These are phyloP conservation scores for Stictocephala bisonia DNA, from an alignment of 2,888 invertebrate species.

Conservation along the genomic window DNA sequence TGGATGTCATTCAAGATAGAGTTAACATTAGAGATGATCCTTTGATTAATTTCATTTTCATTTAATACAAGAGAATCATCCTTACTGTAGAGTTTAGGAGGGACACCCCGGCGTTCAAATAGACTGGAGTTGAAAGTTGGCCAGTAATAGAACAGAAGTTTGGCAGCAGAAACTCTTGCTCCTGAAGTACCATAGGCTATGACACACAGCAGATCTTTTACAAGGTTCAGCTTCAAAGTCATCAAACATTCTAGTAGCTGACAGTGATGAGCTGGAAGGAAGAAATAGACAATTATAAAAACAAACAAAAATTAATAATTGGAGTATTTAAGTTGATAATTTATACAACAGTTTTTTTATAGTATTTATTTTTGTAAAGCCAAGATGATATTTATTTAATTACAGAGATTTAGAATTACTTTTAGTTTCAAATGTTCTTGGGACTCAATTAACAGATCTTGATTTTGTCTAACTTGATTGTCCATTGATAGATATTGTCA, in stretches of 20 bases:
- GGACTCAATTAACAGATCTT: too few species aligned
- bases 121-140: constrained; percentile 96
- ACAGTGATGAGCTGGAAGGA: constrained; percentile 87
- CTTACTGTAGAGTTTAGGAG: constrained; percentile 88
- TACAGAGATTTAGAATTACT: too few species aligned
- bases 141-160: constrained; percentile 98
- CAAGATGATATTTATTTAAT: too few species aligned
- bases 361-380: not conserved
- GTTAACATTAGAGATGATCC: too few species aligned
- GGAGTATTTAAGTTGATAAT: not conserved
- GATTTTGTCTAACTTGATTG: too few species aligned
- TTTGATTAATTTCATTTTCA: too few species aligned
- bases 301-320: too few species aligned
- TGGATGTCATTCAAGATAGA: too few species aligned
- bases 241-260: constrained; percentile 96
- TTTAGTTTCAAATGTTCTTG: too few species aligned
- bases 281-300: too few species aligned
- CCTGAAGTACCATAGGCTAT: constrained; percentile 97
- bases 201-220: constrained; percentile 93
- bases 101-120: constrained; percentile 87
- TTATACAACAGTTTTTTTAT: not conserved
- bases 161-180: constrained; percentile 94
- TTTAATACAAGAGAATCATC: too few species aligned
- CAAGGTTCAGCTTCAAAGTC: constrained; percentile 90
- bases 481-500: too few species aligned